Conservation (phyloP, 2,113 vertebrate genomes). For the Tricholaema leucomelas region DNA sequence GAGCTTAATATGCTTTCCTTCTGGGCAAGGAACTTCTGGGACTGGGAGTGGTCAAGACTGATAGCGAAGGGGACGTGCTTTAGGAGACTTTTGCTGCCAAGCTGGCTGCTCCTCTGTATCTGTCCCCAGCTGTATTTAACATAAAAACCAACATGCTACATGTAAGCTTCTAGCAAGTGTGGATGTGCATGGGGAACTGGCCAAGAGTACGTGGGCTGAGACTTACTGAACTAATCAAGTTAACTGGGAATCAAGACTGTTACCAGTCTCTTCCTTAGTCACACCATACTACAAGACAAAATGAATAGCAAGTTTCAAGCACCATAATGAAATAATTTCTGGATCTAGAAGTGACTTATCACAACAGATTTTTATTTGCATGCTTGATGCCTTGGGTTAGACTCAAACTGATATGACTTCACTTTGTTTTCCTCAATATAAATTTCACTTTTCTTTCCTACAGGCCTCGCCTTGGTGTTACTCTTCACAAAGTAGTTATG, state of each 20-base stretch:
- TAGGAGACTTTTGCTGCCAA: not conserved
- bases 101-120: not conserved
- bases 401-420: not conserved
- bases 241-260: not conserved
- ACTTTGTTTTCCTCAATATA: not conserved
- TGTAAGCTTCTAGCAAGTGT: not conserved
- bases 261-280: not conserved
- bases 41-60: not conserved
- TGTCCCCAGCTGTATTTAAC: not conserved
- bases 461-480: constrained; percentile 91
- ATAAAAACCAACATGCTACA: not conserved
- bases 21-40: not conserved
- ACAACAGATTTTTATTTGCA: not conserved
- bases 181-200: not conserved
- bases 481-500: constrained; percentile 89
- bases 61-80: not conserved
- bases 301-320: not conserved
- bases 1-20: not conserved
- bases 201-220: not conserved
- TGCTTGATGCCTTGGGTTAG: not conserved
- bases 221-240: not conserved
- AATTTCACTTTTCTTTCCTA: constrained; percentile 44
- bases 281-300: not conserved
- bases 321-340: not conserved
- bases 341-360: not conserved